Percentiles rank a stretch among this genome's conserved stretches.
Conservation (phyloP, 2,888 invertebrate genomes). For the Epirrhoe alternata region DNA sequence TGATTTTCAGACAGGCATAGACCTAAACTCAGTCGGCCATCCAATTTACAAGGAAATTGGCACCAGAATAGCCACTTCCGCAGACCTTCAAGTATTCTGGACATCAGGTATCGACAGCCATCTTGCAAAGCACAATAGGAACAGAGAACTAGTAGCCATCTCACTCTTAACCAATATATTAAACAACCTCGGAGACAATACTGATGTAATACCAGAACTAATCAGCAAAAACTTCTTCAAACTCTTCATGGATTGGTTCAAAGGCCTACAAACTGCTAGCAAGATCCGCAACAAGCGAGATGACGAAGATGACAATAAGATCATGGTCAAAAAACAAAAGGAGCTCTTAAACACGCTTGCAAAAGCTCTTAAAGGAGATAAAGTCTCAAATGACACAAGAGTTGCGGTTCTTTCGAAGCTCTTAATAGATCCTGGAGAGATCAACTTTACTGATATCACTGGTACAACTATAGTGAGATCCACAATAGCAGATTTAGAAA, state of each 20-base stretch:
- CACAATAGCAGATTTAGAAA: slow-evolving; percentile 85
- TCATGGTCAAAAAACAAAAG: slow-evolving; percentile 84
- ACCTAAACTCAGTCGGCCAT: slow-evolving; percentile 85
- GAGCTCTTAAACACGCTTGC: slow-evolving; percentile 81
- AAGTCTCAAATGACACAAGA: slow-evolving; percentile 79
- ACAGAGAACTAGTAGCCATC: slow-evolving; percentile 86
- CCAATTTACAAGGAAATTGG: slow-evolving; percentile 87
- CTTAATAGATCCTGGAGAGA: slow-evolving; percentile 88
- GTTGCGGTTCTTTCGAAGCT: slow-evolving; percentile 87
- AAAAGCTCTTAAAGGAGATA: slow-evolving; percentile 77
- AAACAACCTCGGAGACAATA: slow-evolving; percentile 74
- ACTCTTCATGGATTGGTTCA: slow-evolving; percentile 87
- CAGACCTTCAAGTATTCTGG: slow-evolving; percentile 85
- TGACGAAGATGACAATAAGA: slow-evolving; percentile 77
- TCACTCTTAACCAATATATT: slow-evolving; percentile 86
- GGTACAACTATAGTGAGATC: slow-evolving; percentile 87
- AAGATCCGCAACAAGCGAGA: slow-evolving; percentile 82
- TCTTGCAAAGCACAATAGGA: slow-evolving; percentile 78
- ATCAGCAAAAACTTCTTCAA: slow-evolving; percentile 88
- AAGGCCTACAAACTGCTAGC: slow-evolving; percentile 83
- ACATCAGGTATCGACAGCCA: slow-evolving; percentile 76
- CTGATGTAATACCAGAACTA: slow-evolving; percentile 80
- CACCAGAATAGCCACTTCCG: slow-evolving; percentile 79
- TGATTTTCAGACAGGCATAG: slow-evolving; percentile 84
- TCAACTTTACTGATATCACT: slow-evolving; percentile 90